These are phyloP conservation scores for Xanthia icteritia DNA, from an alignment of 2,888 invertebrate genomes.

Conservation along the genomic window DNA sequence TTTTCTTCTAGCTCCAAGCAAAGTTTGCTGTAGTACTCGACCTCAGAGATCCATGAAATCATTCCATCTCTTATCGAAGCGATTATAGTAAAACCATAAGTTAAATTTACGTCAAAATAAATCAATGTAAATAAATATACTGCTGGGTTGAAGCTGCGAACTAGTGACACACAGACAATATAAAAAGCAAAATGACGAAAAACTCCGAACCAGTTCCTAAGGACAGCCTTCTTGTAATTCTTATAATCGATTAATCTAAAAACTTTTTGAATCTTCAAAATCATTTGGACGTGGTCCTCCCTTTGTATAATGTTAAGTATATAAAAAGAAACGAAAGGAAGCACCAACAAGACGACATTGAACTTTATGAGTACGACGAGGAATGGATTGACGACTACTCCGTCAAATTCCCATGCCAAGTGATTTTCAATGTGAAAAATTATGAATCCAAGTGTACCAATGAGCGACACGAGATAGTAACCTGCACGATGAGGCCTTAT, in stretches of 20 bases:
- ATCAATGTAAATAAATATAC: constrained; percentile 18
- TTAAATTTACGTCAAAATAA: constrained; percentile 13
- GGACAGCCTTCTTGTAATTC: background rate
- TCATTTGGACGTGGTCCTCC: constrained; percentile 5
- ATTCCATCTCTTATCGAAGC: constrained; percentile 23
- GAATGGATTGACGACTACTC: background rate
- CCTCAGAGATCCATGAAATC: constrained; percentile 16
- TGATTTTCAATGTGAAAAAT: background rate
- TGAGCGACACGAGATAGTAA: constrained; percentile 22
- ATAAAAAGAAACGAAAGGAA: constrained; percentile 15
- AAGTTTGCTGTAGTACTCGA: constrained; percentile 2
- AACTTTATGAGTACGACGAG: background rate
- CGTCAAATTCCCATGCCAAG: background rate
- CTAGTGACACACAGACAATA: background rate
- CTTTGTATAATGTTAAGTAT: constrained; percentile 17
- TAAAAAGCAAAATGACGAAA: background rate
- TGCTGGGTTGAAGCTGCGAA: background rate
- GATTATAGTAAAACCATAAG: constrained; percentile 24
- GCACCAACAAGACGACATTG: background rate
- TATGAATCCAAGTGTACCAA: constrained; percentile 24
- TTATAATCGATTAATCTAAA: constrained; percentile 12
- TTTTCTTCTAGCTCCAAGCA: constrained; percentile 6
- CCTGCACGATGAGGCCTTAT: constrained; percentile 29
- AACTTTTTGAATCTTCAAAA: constrained; percentile 40
- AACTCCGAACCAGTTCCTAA: constrained; percentile 10